Conservation (phyloP, 92 coral and sea anemone genomes). For the Meandrina meandrites region DNA sequence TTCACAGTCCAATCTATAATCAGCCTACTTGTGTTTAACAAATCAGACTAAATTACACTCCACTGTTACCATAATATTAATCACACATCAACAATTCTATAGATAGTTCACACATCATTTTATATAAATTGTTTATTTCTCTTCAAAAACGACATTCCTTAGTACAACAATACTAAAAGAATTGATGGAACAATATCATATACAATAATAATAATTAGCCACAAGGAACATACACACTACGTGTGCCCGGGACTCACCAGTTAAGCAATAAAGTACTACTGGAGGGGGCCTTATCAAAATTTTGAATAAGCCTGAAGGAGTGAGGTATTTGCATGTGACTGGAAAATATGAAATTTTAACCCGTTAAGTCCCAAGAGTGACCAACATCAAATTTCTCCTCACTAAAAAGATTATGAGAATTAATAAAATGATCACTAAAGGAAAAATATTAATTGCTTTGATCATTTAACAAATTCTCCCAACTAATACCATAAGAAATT, state of each 20-base stretch:
- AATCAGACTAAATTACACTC: too few relatives aligned
- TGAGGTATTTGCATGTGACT: neutral
- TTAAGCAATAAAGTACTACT: neutral
- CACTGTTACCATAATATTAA: too few relatives aligned
- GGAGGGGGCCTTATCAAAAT: neutral
- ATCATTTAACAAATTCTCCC: too few relatives aligned
- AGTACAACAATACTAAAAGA: neutral
- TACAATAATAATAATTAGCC: neutral
- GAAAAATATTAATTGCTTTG: too few relatives aligned
- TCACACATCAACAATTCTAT: too few relatives aligned
- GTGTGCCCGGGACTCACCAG: neutral
- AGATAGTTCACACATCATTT: neutral
- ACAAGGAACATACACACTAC: neutral
- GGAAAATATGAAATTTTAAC: neutral
- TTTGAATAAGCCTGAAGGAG: neutral
- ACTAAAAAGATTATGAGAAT: too few relatives aligned
- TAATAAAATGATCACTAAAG: too few relatives aligned
- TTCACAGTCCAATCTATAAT: too few relatives aligned
- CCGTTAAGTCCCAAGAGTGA: too few relatives aligned
- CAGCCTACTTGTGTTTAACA: too few relatives aligned
- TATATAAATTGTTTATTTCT: neutral
- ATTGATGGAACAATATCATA: neutral
- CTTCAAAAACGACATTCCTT: constrained; percentile 20
- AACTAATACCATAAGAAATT: too few relatives aligned
- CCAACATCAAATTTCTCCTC: too few relatives aligned